These are phyloP conservation scores for Astreopora myriophthalma DNA, from an alignment of 64 coral and sea anemone species.

Conservation along the genomic window DNA sequence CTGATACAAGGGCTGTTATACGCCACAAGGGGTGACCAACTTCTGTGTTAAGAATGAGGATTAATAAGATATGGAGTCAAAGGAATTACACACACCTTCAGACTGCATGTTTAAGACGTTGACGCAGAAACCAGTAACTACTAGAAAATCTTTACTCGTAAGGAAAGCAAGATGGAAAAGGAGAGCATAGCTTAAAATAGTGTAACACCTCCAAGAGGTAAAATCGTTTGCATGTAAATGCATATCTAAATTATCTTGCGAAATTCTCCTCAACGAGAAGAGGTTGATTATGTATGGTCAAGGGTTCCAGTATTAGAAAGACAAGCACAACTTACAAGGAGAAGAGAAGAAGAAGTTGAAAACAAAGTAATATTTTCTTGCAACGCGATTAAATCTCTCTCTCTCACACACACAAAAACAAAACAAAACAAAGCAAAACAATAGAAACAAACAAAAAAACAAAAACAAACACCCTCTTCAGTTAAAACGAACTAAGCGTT, in stretches of 20 bases:
- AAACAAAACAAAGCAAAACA: too few species aligned
- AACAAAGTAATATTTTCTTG: too few species aligned
- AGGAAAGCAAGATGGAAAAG: neutral
- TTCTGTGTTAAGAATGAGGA: neutral
- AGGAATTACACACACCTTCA: neutral
- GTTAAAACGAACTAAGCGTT: too few species aligned
- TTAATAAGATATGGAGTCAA: neutral
- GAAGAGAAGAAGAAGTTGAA: too few species aligned
- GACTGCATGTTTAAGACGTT: neutral
- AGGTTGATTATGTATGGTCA: neutral
- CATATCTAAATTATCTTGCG: too few species aligned
- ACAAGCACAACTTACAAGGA: too few species aligned
- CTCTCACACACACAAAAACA: too few species aligned
- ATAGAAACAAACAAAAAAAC: too few species aligned
- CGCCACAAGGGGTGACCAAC: slow-evolving; percentile 19
- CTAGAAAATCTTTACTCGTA: neutral
- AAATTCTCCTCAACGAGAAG: neutral
- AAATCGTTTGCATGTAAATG: too few species aligned
- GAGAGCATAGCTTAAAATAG: neutral
- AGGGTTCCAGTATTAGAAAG: neutral
- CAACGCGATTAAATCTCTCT: too few species aligned
- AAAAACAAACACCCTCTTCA: too few species aligned
- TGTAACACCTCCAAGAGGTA: too few species aligned
- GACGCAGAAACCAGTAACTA: neutral
- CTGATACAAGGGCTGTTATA: slow-evolving; percentile 32